These are phyloP conservation scores for Vanessa atalanta DNA, from an alignment of 1,140 invertebrate species.

Conservation along the genomic window DNA sequence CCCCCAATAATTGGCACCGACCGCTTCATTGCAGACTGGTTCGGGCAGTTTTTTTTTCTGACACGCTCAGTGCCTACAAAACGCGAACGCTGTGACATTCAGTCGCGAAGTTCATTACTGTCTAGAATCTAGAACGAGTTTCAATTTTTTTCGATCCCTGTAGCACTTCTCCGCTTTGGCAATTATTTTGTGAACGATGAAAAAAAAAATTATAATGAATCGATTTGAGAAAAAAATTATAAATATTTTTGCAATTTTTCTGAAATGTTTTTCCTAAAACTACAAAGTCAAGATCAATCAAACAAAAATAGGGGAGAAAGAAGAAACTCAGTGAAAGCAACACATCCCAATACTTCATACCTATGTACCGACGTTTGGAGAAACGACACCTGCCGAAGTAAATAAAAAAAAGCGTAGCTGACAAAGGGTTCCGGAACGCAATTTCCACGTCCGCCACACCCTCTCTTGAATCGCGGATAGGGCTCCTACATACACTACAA, in stretches of 20 bases:
- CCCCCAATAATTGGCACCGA: conserved; percentile 54
- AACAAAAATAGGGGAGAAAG: conserved; percentile 16
- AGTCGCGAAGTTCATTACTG: conserved; percentile 32
- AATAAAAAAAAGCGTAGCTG: conserved; percentile 45
- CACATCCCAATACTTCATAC: conserved; percentile 32
- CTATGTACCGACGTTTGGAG: conserved; percentile 34
- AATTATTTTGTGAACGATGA: conserved; percentile 1
- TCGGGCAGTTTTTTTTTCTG: conserved; percentile 19
- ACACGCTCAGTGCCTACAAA: conserved; percentile 21
- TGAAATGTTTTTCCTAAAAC: background rate
- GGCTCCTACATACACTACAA: conserved; percentile 24
- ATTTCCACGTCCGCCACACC: conserved; percentile 55
- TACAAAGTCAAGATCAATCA: conserved; percentile 12
- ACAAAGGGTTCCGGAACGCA: conserved; percentile 59
- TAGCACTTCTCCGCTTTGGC: background rate
- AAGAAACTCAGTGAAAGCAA: conserved; percentile 21
- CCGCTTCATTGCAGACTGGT: conserved; percentile 32
- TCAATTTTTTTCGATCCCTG: conserved; percentile 9
- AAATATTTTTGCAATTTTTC: background rate
- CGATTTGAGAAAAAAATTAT: background rate
- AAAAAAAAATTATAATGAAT: background rate
- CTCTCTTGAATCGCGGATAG: conserved; percentile 32
- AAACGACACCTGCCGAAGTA: conserved; percentile 46
- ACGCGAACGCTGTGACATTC: conserved; percentile 31
- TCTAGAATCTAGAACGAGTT: conserved; percentile 22